Conservation (phyloP, 1,140 invertebrate genomes). For the Meteorus sp. region DNA sequence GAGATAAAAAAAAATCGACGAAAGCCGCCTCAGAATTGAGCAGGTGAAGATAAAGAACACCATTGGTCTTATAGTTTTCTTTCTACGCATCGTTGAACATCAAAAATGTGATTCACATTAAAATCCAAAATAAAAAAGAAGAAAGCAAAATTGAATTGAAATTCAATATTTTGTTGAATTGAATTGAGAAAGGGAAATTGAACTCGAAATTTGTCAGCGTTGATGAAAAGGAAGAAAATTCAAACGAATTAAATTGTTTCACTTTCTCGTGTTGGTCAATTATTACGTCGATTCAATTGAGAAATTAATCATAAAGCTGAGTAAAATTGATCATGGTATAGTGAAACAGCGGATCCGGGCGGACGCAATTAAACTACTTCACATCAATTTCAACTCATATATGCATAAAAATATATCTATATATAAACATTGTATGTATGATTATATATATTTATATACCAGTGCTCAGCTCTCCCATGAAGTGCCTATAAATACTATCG, state of each 20-base stretch:
- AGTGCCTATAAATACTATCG: slow-evolving; percentile 18
- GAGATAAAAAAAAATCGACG: neutral
- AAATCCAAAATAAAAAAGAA: too few relatives aligned
- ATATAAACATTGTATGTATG: too few relatives aligned
- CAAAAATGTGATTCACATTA: too few relatives aligned
- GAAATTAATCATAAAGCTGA: neutral
- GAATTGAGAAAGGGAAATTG: too few relatives aligned
- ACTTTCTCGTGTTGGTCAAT: neutral
- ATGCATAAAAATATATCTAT: too few relatives aligned
- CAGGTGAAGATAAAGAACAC: slow-evolving; percentile 7
- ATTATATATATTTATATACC: too few relatives aligned
- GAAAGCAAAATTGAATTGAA: too few relatives aligned
- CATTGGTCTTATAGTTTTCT: too few relatives aligned
- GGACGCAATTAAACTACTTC: slow-evolving; percentile 17
- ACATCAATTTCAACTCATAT: slow-evolving; percentile 2
- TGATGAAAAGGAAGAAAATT: neutral
- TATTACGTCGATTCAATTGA: neutral
- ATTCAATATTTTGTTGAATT: too few relatives aligned
- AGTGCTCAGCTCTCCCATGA: slow-evolving; percentile 20
- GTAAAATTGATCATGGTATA: neutral
- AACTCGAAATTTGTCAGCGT: neutral
- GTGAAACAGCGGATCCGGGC: slow-evolving; percentile 13
- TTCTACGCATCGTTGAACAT: too few relatives aligned
- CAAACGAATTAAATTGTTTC: neutral
- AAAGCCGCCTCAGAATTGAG: neutral